These are phyloP conservation scores for Actinostola sp. DNA, from an alignment of 92 coral and sea anemone species.

Conservation along the genomic window DNA sequence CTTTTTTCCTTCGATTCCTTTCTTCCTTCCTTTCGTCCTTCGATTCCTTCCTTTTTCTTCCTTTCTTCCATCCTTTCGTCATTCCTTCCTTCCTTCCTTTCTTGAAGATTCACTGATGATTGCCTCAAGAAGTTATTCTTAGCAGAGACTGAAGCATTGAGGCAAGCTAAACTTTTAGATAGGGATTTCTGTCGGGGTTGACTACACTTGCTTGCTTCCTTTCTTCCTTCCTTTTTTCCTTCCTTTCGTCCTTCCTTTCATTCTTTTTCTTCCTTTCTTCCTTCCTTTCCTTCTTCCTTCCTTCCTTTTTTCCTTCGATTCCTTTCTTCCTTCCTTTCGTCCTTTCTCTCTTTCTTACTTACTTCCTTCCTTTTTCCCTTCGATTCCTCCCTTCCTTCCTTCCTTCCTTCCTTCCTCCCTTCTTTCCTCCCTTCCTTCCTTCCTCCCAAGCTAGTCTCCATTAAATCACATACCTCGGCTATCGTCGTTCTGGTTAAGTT, in stretches of 20 bases:
- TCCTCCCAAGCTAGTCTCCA: neutral
- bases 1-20: too few relatives aligned
- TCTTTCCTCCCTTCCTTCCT: neutral
- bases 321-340: neutral
- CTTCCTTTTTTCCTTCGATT: neutral
- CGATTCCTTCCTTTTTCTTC: too few relatives aligned
- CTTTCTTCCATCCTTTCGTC: too few relatives aligned
- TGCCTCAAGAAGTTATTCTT: too few relatives aligned
- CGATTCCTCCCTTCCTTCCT: neutral
- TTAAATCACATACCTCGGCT: slow-evolving; percentile 1
- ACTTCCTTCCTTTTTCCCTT: neutral
- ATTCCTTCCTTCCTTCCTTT: neutral
- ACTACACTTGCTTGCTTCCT: too few relatives aligned
- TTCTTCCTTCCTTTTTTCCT: neutral
- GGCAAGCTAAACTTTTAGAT: too few relatives aligned
- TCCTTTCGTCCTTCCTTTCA: neutral
- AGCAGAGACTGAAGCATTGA: too few relatives aligned
- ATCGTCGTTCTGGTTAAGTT: neutral
- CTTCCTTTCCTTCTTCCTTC: slow-evolving; percentile 4
- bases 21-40: too few relatives aligned
- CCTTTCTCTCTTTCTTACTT: neutral
- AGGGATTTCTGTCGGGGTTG: too few relatives aligned
- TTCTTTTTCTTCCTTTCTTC: neutral
- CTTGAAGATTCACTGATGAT: neutral
- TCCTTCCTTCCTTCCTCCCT: neutral